Evolutionary conservation across 2,888 invertebrate genomes (phyloP), one percentile per base, ranked within the genome.

Genomic region (Alcis repandata): DNA sequence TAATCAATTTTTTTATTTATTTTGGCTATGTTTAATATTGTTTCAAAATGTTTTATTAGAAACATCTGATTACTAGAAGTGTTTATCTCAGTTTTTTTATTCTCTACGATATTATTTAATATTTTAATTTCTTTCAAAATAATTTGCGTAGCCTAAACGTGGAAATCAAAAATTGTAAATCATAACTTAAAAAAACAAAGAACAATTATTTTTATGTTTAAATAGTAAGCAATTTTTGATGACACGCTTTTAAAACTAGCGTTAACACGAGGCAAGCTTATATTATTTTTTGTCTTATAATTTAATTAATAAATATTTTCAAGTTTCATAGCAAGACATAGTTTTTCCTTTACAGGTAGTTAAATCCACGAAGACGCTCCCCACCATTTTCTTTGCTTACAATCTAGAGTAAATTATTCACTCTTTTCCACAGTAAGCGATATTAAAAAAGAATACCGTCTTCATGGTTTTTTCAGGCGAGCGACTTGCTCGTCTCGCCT

Each of bases 231-330:
- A 43, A 43, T 56, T 56, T 43, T 33, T 43, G 56, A 56, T 43
- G 51, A 36, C 3, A 22, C 45, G 27, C 10, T 9, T 13, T 10
- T 27, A 48, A 46, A 58, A 27, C n/a, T 32, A 6, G 49, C 10
- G 40, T 48, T 6, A 15, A 46, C 0, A 10, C n/a, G 8, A n/a
- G n/a, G 15, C 51, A 20, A 36, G 13, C 19, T 43, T 33, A 27
- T 58, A 10, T 57, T 36, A 48, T 46, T 48, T 53, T 46, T 40
- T 40, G 32, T 33, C 41, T 49, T 62, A 48, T 32, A 17, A 15
- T 48, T 51, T 62, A 56, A 43, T 62, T 57, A 40, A 61, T 61
- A 53, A 54, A 62, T 48, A 49, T 56, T 36, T 15, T 51, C 38
- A 41, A 56, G 45, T 56, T 56, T 32, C 41, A 43, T 32, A 41